These are phyloP conservation scores for Eidolon helvum DNA, from an alignment of 2,113 vertebrate species.

Conservation along the genomic window DNA sequence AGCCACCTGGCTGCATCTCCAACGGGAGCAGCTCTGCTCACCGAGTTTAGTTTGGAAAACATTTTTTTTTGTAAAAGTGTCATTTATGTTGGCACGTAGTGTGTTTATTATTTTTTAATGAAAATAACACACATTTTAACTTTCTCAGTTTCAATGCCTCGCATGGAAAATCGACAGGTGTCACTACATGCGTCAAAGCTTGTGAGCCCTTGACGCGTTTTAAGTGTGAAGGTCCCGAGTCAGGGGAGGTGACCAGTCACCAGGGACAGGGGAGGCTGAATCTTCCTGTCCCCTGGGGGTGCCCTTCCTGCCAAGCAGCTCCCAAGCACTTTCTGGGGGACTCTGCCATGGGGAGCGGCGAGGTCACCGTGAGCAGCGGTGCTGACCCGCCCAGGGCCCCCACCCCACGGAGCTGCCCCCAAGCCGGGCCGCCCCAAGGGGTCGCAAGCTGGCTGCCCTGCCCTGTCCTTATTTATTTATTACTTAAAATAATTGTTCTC, in stretches of 20 bases:
- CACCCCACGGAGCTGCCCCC: fast-evolving
- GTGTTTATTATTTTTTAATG: neutral
- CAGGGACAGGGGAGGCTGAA: fast-evolving
- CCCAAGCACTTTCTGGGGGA: neutral
- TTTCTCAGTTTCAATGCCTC: neutral
- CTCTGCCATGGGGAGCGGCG: fast-evolving
- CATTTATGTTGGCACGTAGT: neutral
- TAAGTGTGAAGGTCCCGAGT: neutral
- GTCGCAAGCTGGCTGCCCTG: neutral
- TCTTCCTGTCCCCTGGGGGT: neutral
- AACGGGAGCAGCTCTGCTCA: no score
- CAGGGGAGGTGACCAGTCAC: fast-evolving
- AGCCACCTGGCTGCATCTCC: no score
- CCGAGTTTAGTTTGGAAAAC: no score
- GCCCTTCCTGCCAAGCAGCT: neutral
- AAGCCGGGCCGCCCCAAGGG: neutral
- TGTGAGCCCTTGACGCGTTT: fast-evolving
- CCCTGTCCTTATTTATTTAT: no score
- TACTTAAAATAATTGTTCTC: neutral
- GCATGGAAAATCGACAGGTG: fast-evolving
- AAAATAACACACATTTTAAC: neutral
- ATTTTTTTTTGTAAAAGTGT: no score
- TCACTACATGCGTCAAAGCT: neutral
- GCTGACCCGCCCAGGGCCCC: fast-evolving
- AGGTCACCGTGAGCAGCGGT: no score